These are phyloP conservation scores for Drosophila crucigera DNA, from an alignment of 2,888 invertebrate genomes.

Conservation along the genomic window DNA sequence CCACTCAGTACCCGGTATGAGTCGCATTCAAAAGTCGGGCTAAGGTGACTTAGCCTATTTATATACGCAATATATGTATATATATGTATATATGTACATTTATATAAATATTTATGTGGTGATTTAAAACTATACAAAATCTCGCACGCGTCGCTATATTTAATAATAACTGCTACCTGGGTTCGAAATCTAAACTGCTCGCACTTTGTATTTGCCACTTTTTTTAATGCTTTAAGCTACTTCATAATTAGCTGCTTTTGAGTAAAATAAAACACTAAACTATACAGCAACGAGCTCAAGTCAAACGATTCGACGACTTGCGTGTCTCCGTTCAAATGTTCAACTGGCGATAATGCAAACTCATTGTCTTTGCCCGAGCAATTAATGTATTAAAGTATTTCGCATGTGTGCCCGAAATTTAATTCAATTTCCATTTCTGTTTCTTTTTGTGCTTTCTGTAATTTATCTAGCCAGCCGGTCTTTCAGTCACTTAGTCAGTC, in stretches of 20 bases:
- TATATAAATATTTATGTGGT: constrained; percentile 1
- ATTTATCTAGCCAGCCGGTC: constrained; percentile 14
- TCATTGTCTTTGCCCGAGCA: constrained; percentile 66
- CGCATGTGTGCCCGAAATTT: constrained; percentile 54
- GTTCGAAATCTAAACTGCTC: constrained; percentile 10
- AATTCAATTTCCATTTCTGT: constrained; percentile 55
- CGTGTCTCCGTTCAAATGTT: constrained; percentile 69
- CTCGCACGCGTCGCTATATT: constrained; percentile 13
- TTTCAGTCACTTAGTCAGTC: constrained; percentile 12
- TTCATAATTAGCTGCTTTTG: constrained; percentile 46
- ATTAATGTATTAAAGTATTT: constrained; percentile 69
- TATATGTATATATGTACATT: constrained; percentile 4
- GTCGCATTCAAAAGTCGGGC: constrained; percentile 4
- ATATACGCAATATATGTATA: constrained; percentile 1
- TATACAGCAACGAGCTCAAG: constrained; percentile 14
- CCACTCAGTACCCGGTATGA: constrained; percentile 12
- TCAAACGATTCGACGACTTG: constrained; percentile 57
- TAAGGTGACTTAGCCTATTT: not conserved
- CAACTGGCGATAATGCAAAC: constrained; percentile 73
- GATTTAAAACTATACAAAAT: constrained; percentile 20
- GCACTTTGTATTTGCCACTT: constrained; percentile 43
- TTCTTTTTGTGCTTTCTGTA: constrained; percentile 39
- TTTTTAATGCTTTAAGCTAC: constrained; percentile 19
- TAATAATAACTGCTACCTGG: constrained; percentile 12
- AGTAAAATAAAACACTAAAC: constrained; percentile 10